Conservation (phyloP, 2,113 vertebrate genomes). For the Nyctibius bracteatus region DNA sequence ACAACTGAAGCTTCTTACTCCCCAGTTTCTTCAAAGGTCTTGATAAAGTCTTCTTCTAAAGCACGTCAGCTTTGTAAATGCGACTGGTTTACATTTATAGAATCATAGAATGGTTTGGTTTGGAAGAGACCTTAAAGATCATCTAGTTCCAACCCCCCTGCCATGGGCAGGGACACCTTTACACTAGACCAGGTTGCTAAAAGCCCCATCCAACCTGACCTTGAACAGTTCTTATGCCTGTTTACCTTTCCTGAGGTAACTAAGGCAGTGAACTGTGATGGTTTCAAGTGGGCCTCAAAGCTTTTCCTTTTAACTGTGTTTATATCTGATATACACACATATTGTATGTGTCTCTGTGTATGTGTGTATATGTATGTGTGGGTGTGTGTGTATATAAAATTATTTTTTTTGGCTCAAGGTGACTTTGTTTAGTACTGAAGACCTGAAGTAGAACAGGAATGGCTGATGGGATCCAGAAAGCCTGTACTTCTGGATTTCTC, state of each 20-base stretch:
- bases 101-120: too few species aligned
- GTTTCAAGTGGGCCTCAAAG: not conserved
- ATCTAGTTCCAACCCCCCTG: too few species aligned
- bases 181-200: too few species aligned
- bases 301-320: not conserved
- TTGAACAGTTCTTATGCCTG: too few species aligned
- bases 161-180: too few species aligned
- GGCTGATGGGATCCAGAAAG: not conserved
- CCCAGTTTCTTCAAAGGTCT: not conserved
- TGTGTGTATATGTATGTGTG: not conserved
- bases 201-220: too few species aligned
- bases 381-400: not conserved
- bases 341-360: not conserved
- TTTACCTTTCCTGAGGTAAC: not conserved
- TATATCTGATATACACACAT: not conserved
- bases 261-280: not conserved
- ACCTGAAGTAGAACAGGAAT: not conserved
- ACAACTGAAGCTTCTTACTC: not conserved
- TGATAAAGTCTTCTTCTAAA: not conserved
- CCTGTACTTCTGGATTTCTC: not conserved
- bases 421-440: not conserved
- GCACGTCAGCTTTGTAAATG: not conserved
- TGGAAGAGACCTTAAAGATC: too few species aligned
- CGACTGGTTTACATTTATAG: not conserved
- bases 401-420: not conserved